Base-by-base conservation (phyloP, 2,797 vertebrate species). In the Tragelaphus eurycerus region DNA sequence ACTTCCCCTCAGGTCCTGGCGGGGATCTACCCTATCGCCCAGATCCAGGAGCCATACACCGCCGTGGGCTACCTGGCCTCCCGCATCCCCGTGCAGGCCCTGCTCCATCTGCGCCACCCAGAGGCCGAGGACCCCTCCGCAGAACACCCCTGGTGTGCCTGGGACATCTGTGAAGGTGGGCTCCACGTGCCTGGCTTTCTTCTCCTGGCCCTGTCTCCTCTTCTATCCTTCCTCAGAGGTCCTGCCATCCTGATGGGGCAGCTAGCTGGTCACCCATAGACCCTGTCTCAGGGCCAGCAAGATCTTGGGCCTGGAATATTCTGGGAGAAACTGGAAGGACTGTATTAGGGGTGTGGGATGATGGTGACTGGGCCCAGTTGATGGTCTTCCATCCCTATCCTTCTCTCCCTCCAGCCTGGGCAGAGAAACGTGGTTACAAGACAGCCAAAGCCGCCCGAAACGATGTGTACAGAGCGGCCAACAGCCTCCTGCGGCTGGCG, bases 11-110 rank as follows among this genome's bases (percentile, higher is more conserved):
- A 99, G 99, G 99, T 99, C 79, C 98, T 99, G 96, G 99, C 99
- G 1, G 99, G 99, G 15, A 99, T 99, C 98, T 99, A 99, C 98
- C 99, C 99, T 6, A 99, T 99, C 31, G 98, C 99, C 82, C 99
- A 99, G 98, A 99, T 99, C 94, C 99, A 99, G 98, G 99, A 99
- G 91, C 99, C 99, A 1, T 99, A 99, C 98, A 99, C 99, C 0
- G 99, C 99, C 0, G 99, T 99, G 74, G 99, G 99, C 6, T 99
- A 99, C 97, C 98, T 99, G 97, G 99, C 99, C 8, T 98, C 99
- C 96, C 99, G 99, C 48, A 99, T 99, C 11, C 98, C 99, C 0
- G 98, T 99, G 93, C 99, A 99, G 3, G 98, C 98, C 1, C 98
- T 99, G 46, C 99, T 99, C 46, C 99, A 99, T 96, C 98, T 99